Evolutionary conservation across 1,140 invertebrate species (phyloP), one percentile per base, ranked within the genome.

Genomic region (Trichonephila clavipes): DNA sequence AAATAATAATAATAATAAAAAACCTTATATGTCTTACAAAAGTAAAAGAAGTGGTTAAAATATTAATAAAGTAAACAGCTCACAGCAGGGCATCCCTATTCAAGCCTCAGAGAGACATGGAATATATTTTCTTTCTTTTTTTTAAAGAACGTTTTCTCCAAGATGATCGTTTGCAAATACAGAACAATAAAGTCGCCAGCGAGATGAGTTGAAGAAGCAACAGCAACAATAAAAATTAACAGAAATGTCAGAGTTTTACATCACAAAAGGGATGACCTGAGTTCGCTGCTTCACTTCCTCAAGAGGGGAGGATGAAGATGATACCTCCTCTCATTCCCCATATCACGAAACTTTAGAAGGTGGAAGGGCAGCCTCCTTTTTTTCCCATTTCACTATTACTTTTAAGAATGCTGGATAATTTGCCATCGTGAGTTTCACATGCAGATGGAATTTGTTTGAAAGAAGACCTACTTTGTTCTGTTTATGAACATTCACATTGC

Each of bases 241-340:
- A 77, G 69, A 77, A 19, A 24, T 72, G 69, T 34, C 69, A 5
- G 24, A 77, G 34, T 77, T 77, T 77, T 40, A 16, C 69, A 77
- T 77, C 69, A 77, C 69, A 77, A 77, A 34, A 77, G 69, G 69
- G 69, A 77, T 77, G 69, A 77, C 69, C 69, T 34, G 24, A 14
- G 24, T 51, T 34, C 40, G 7, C 28, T 14, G 18, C 0, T 19
- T 77, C 24, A 77, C 28, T 77, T 40, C 69, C 69, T 77, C 24
- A 2, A 77, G 69, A 34, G 2, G 34, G 8, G 69, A 28, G 69
- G 12, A 4, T 40, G 69, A 77, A 24, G 69, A 77, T 40, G 69
- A 18, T 28, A 18, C 28, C 14, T 34, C 5, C 14, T 28, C 14
- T 16, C 34, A 2, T 62, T 40, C 28, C 69, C 14, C 28, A 1